Evolutionary conservation across 1,140 invertebrate species (phyloP).

Genomic region (Drosophila tani): DNA sequence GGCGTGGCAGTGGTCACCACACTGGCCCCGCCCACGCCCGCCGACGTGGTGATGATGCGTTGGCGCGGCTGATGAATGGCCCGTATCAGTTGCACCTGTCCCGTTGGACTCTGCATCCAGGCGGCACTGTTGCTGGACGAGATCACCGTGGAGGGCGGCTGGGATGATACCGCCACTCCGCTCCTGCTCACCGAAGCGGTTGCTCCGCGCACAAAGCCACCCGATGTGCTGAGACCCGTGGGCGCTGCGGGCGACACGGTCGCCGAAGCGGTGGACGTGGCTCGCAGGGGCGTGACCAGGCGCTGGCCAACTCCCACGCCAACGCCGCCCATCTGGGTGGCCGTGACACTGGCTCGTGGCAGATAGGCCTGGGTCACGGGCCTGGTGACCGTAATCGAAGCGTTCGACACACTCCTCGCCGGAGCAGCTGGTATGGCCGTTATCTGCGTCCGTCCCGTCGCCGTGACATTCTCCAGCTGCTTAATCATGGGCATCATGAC

Average conservation of each 20-base stretch:
- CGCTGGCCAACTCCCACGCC: conserved; percentile 65
- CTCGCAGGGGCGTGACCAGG: conserved; percentile 70
- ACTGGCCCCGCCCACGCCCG: conserved; percentile 45
- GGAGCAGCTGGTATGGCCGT: conserved; percentile 80
- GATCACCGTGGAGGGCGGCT: conserved; percentile 78
- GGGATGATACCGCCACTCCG: conserved; percentile 53
- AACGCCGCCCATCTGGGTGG: conserved; percentile 76
- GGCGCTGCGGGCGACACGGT: conserved; percentile 59
- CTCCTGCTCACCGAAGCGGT: conserved; percentile 51
- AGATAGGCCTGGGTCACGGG: conserved; percentile 75
- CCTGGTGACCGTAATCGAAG: conserved; percentile 83
- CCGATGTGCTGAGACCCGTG: conserved; percentile 54
- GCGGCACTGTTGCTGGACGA: conserved; percentile 76
- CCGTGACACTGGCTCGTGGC: conserved; percentile 75
- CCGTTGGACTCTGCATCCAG: conserved; percentile 79
- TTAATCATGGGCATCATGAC: conserved; percentile 84
- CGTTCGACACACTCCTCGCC: conserved; percentile 74
- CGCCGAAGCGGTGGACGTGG: conserved; percentile 58
- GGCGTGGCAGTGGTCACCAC: conserved; percentile 63
- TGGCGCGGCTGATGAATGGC: conserved; percentile 77
- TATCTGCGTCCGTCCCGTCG: conserved; percentile 77
- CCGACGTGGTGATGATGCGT: conserved; percentile 79
- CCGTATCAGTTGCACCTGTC: conserved; percentile 80
- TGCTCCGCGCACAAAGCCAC: conserved; percentile 73
- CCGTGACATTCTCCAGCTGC: conserved; percentile 77